A percentile compares a stretch with the other conserved stretches of the same genome.
phyloP scores from a whole-genome alignment of 2,797 vertebrate genomes.

The Coracias cyanogaster region DNA sequence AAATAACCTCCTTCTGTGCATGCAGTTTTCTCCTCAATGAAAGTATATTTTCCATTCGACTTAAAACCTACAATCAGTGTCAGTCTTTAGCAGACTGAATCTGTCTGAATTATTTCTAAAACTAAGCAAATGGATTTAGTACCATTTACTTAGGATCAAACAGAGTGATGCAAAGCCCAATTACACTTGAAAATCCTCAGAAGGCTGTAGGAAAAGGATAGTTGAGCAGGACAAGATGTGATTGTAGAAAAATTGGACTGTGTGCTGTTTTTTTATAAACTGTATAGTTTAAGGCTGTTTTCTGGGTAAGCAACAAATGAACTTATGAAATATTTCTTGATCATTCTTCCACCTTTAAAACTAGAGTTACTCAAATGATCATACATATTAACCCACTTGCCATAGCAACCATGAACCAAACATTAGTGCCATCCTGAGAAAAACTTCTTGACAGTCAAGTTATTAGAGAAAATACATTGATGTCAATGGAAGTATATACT shows the following conservation, averaged over 20 bases:
- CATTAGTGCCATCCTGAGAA: not conserved
- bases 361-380: not conserved
- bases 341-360: not conserved
- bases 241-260: not conserved
- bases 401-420: not conserved
- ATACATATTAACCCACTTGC: not conserved
- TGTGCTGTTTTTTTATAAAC: not conserved
- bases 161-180: not conserved
- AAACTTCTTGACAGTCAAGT: not conserved
- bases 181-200: not conserved
- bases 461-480: not conserved
- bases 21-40: not conserved
- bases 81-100: not conserved
- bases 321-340: conserved; percentile 8
- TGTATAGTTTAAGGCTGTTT: not conserved
- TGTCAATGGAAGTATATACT: not conserved
- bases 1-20: not conserved
- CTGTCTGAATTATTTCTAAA: conserved; percentile 40
- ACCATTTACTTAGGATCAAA: conserved; percentile 10
- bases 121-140: conserved; percentile 17
- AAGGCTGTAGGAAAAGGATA: not conserved
- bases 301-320: not conserved
- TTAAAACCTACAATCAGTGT: not conserved
- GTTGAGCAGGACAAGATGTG: not conserved
- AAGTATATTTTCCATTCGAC: conserved; percentile 14